phyloP scores from a whole-genome alignment of 2,888 invertebrate genomes.

The Trichopoda pennipes region DNA sequence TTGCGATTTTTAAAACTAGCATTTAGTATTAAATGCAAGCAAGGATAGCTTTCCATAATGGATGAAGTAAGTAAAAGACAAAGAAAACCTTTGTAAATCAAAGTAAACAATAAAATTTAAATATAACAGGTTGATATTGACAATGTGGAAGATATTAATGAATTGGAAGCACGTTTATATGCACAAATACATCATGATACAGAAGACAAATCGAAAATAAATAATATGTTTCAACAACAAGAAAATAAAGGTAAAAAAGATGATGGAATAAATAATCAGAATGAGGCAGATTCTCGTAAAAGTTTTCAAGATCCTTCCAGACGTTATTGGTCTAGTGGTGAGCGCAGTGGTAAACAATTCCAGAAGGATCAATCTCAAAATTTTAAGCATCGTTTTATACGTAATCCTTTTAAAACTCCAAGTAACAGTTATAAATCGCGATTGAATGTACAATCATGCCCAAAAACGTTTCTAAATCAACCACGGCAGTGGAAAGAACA shows the following conservation, averaged over 20 bases:
- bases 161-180: slow-evolving; percentile 79
- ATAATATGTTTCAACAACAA: not conserved
- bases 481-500: not conserved
- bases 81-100: slow-evolving; percentile 1
- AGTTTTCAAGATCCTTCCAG: slow-evolving; percentile 72
- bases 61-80: slow-evolving; percentile 74
- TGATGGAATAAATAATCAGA: slow-evolving; percentile 43
- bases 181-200: slow-evolving; percentile 78
- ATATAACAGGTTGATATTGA: slow-evolving; percentile 70
- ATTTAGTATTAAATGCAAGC: slow-evolving; percentile 32
- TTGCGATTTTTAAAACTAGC: not conserved
- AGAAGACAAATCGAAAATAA: slow-evolving; percentile 52
- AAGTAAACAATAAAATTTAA: not conserved
- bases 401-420: slow-evolving; percentile 48
- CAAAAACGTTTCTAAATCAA: slow-evolving; percentile 10
- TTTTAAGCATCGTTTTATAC: slow-evolving; percentile 24
- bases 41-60: slow-evolving; percentile 68
- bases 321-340: slow-evolving; percentile 71
- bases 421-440: slow-evolving; percentile 3
- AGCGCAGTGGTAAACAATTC: slow-evolving; percentile 8
- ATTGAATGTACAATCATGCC: not conserved
- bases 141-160: slow-evolving; percentile 75
- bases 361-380: not conserved
- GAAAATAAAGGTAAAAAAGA: not conserved
- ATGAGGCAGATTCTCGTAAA: slow-evolving; percentile 66